Conservation (phyloP, 2,888 invertebrate species). For the Phytoseiulus persimilis region DNA sequence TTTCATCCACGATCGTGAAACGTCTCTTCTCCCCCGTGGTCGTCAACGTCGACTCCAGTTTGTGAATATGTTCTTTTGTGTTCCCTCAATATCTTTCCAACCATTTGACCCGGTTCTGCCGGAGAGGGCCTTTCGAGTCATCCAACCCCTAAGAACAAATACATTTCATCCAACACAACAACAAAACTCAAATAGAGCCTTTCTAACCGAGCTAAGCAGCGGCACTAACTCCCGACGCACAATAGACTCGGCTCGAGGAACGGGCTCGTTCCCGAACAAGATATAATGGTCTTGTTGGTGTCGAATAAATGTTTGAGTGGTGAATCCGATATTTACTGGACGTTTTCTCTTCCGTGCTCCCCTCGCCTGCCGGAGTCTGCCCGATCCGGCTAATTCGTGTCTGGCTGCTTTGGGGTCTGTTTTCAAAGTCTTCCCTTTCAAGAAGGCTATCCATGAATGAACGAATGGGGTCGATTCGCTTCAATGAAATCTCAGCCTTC, state of each 20-base stretch:
- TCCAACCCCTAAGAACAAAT: neutral
- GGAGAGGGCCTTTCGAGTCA: neutral
- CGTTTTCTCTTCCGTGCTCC: neutral
- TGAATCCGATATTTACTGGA: neutral
- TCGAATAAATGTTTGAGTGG: neutral
- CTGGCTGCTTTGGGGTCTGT: neutral
- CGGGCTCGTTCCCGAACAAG: neutral
- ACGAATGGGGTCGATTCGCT: neutral
- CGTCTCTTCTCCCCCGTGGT: neutral
- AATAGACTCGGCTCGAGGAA: neutral
- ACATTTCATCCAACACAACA: neutral
- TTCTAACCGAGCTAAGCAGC: too few species aligned
- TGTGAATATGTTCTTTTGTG: neutral
- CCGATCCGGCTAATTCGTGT: neutral
- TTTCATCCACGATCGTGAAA: neutral
- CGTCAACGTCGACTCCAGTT: neutral
- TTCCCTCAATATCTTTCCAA: neutral
- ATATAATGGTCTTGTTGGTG: neutral
- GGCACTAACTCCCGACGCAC: neutral
- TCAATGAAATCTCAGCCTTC: neutral
- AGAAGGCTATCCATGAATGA: neutral
- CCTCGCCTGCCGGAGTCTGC: neutral
- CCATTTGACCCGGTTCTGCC: neutral
- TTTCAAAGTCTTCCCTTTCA: neutral
- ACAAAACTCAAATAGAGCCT: neutral